A percentile compares a stretch with the other conserved stretches of the same genome.
These are phyloP conservation scores for Myopa tessellatipennis DNA, from an alignment of 2,888 invertebrate species.

Conservation along the genomic window DNA sequence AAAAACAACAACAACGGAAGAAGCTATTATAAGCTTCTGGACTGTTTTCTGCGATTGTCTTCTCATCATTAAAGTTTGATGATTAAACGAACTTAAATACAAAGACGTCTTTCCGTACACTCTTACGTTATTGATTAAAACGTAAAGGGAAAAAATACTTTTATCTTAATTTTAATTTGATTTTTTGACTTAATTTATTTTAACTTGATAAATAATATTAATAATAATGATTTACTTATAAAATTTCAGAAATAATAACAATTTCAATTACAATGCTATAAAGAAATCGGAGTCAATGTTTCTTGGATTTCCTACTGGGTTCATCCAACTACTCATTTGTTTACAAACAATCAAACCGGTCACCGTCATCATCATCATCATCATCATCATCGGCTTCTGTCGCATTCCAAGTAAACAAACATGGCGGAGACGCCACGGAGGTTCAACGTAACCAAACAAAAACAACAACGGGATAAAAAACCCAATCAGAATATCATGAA, in stretches of 20 bases:
- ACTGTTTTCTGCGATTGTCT: neutral
- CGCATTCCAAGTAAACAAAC: neutral
- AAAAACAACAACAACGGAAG: neutral
- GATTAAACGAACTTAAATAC: no score
- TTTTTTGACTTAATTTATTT: no score
- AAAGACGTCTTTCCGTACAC: no score
- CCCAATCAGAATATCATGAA: neutral
- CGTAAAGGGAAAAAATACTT: no score
- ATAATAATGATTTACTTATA: no score
- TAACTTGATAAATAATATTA: no score
- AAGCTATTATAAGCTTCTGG: neutral
- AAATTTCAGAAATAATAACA: no score
- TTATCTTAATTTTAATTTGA: no score
- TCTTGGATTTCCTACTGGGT: conserved; percentile 20
- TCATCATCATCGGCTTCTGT: neutral
- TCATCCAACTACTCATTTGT: conserved; percentile 21
- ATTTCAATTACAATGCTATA: no score
- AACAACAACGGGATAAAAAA: conserved; percentile 8
- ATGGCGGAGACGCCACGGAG: neutral
- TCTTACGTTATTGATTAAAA: no score
- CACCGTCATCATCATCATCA: neutral
- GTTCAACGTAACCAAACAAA: neutral
- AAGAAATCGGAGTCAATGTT: no score
- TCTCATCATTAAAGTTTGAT: neutral
- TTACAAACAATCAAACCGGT: conserved; percentile 33